A percentile compares a stretch with the other conserved stretches of the same genome.
Conservation (phyloP, 2,888 invertebrate genomes). For the Hirtodrosophila cameraria region DNA sequence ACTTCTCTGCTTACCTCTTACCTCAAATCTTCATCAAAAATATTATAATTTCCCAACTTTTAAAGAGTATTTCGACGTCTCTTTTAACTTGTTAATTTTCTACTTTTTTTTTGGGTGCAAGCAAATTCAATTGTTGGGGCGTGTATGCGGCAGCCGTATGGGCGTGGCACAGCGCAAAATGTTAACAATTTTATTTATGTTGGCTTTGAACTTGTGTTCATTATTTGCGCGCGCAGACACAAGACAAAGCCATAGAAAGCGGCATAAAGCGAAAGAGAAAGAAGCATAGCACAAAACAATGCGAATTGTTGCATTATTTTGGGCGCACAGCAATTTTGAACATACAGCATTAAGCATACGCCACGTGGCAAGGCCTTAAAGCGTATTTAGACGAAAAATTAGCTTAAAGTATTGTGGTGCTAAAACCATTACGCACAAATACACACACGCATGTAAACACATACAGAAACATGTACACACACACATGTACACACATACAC, state of each 20-base stretch:
- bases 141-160: slow-evolving; percentile 38
- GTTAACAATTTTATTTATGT: slow-evolving; percentile 80
- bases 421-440: slow-evolving; percentile 51
- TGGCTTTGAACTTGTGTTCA: slow-evolving; percentile 76
- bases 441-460: slow-evolving; percentile 10
- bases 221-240: slow-evolving; percentile 58
- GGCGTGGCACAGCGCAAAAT: slow-evolving; percentile 58
- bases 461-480: not conserved
- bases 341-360: slow-evolving; percentile 11
- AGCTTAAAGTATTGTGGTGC: slow-evolving; percentile 53
- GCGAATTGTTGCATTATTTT: slow-evolving; percentile 39
- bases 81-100: not conserved
- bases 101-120: slow-evolving; percentile 25
- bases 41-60: no score
- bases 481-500: slow-evolving; percentile 7
- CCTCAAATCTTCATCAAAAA: no score
- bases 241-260: slow-evolving; percentile 19
- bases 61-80: slow-evolving; percentile 8
- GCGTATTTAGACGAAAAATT: slow-evolving; percentile 46
- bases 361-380: slow-evolving; percentile 24
- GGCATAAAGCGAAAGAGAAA: slow-evolving; percentile 20
- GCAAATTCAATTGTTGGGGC: slow-evolving; percentile 74
- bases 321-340: slow-evolving; percentile 3
- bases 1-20: no score
- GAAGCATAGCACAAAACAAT: slow-evolving; percentile 25